phyloP scores from a whole-genome alignment of 1,140 invertebrate species.

The Trichoplusia ni region DNA sequence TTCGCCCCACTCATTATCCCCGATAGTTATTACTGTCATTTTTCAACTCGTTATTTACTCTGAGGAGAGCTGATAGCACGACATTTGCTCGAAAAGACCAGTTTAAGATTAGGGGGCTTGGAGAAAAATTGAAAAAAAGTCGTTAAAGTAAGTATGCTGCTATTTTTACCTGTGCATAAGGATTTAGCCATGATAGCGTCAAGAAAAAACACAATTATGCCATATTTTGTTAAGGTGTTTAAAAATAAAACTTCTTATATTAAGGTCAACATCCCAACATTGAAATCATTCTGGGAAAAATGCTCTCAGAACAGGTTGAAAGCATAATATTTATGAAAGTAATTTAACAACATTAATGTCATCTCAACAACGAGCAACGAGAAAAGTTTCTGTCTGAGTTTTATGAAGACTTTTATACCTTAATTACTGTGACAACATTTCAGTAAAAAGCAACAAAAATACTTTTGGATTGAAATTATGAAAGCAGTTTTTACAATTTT shows the following conservation, averaged over 20 bases:
- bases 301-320: not conserved
- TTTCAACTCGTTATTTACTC: conserved; percentile 81
- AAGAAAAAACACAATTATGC: conserved; percentile 16
- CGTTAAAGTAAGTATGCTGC: conserved; percentile 41
- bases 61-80: conserved; percentile 75
- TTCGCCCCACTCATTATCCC: conserved; percentile 77
- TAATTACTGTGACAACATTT: conserved; percentile 18
- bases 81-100: conserved; percentile 71
- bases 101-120: conserved; percentile 69
- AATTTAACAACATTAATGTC: conserved; percentile 47
- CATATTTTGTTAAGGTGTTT: not conserved
- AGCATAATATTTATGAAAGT: conserved; percentile 46
- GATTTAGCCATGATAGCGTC: conserved; percentile 35
- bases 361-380: conserved; percentile 48
- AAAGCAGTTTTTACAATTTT: too few species aligned
- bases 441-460: too few species aligned
- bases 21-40: conserved; percentile 80
- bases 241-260: not conserved
- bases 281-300: not conserved
- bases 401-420: conserved; percentile 42
- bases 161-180: conserved; percentile 31
- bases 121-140: conserved; percentile 71
- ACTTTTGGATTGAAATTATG: too few species aligned
- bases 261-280: too few species aligned
- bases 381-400: conserved; percentile 50